phyloP scores from a whole-genome alignment of 2,888 invertebrate genomes.

The Deroplatys truncata region DNA sequence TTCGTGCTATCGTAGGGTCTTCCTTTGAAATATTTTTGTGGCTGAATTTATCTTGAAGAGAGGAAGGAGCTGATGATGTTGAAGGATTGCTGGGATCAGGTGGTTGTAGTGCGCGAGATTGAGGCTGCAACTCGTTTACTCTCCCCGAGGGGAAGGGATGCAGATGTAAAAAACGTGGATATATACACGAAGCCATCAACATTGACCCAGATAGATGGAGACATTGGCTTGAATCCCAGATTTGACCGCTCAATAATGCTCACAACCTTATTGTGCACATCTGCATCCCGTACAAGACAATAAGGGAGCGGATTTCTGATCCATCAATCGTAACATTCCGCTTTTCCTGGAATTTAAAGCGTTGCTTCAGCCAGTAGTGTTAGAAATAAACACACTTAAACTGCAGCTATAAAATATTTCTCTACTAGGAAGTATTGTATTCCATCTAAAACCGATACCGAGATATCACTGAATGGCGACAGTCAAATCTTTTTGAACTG shows the following conservation, averaged over 20 bases:
- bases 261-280: background rate
- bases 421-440: no score
- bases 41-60: background rate
- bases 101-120: conserved; percentile 11
- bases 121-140: conserved; percentile 6
- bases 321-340: no score
- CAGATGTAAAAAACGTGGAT: background rate
- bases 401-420: no score
- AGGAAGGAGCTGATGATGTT: conserved; percentile 8
- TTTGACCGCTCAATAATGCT: background rate
- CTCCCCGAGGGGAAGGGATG: background rate
- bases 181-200: background rate
- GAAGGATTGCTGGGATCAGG: conserved; percentile 13
- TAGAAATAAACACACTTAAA: no score
- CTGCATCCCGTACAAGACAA: background rate
- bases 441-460: no score
- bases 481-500: no score
- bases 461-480: no score
- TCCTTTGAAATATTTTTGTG: conserved; percentile 1
- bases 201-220: conserved; percentile 15
- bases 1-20: background rate
- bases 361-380: no score
- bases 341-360: no score
- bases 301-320: no score
- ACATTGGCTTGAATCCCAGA: background rate